Conservation (phyloP, 2,113 vertebrate genomes). For the Antechinus stuartii region DNA sequence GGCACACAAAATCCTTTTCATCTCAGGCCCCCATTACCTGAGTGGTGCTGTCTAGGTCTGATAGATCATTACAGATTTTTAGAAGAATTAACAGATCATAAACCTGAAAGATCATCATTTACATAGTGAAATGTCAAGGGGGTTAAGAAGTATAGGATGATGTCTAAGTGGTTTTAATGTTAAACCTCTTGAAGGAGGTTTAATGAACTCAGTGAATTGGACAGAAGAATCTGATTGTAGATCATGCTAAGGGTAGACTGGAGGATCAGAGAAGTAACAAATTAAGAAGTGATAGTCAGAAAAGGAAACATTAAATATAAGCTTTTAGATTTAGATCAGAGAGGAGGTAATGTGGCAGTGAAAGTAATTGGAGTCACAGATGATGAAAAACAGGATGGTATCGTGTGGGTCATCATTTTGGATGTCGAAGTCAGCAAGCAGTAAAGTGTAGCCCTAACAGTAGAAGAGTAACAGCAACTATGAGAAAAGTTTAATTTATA, state of each 20-base stretch:
- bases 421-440: too few species aligned
- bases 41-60: not conserved
- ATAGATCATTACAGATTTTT: not conserved
- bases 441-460: too few species aligned
- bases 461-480: too few species aligned
- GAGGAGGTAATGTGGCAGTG: too few species aligned
- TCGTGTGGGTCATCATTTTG: too few species aligned
- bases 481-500: too few species aligned
- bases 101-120: not conserved
- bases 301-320: too few species aligned
- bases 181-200: not conserved
- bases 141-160: not conserved
- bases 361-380: too few species aligned
- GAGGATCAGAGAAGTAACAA: not conserved
- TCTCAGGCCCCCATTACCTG: not conserved
- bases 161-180: not conserved
- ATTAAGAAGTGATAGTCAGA: not conserved
- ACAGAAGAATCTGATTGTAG: not conserved
- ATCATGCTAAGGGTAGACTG: not conserved
- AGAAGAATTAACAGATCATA: not conserved
- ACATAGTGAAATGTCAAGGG: not conserved
- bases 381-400: too few species aligned
- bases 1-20: not conserved
- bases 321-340: too few species aligned
- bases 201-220: not conserved